Evolutionary conservation across 2,888 invertebrate genomes (phyloP), one percentile per base, ranked within the genome.

Genomic region (Agelastica alni): DNA sequence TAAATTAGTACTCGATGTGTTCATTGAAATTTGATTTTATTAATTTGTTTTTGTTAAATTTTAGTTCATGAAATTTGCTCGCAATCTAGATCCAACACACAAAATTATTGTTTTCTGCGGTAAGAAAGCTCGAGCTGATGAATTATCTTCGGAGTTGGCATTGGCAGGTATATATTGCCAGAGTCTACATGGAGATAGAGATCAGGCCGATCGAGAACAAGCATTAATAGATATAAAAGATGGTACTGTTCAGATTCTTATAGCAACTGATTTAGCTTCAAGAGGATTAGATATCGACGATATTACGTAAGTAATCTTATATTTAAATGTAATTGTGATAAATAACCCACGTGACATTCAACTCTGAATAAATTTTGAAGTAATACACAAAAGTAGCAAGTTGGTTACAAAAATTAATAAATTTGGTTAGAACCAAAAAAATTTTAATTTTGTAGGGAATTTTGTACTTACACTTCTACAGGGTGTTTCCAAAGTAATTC

Each of bases 251-350:
- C 84, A 84, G 57, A 90, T 97, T 62, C 80, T 97, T 16, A 85
- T 97, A 45, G 96, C 96, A 1, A 97, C 97, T 0, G 97, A 97
- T 80, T 91, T 97, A 1, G 96, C 96, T 2, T 93, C 95, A 3
- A 83, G 97, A 61, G 97, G 97, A 1, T 84, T 97, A 46, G 97
- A 97, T 72, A 94, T 94, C 46, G 87, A 89, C 68, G 91, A 93
- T 70, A 81, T 93, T 6, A 90, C 92, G 78, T 90, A 75, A 70
- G 79, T 74, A 34, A 14, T 51, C n/a, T n/a, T n/a, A n/a, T n/a
- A n/a, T n/a, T n/a, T n/a, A n/a, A n/a, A n/a, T n/a, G n/a, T n/a
- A n/a, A n/a, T n/a, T n/a, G n/a, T n/a, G n/a, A n/a, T n/a, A n/a
- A n/a, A n/a, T n/a, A n/a, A n/a, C n/a, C n/a, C n/a, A n/a, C n/a